These are phyloP conservation scores for Synchiropus splendidus DNA, from an alignment of 2,113 vertebrate genomes.

Conservation along the genomic window DNA sequence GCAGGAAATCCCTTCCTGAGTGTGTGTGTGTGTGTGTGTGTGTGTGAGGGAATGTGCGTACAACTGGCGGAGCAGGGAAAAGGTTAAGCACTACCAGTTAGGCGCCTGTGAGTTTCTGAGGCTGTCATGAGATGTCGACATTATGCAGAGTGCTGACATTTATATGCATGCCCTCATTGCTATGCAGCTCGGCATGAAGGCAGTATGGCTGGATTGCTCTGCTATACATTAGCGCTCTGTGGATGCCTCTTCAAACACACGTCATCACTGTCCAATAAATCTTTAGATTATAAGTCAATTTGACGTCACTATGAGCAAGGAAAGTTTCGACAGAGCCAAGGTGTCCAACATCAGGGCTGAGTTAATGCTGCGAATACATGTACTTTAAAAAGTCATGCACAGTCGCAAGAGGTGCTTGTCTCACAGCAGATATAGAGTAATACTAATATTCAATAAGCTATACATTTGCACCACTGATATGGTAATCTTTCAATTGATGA, in stretches of 20 bases:
- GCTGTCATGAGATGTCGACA: slow-evolving; percentile 73
- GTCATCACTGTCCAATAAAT: slow-evolving; percentile 5
- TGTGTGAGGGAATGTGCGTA: slow-evolving; percentile 73
- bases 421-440: too few relatives aligned
- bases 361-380: too few relatives aligned
- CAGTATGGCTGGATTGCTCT: slow-evolving; percentile 52
- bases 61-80: slow-evolving; percentile 72
- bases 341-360: too few relatives aligned
- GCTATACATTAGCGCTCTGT: slow-evolving; percentile 39
- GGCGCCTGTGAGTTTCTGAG: slow-evolving; percentile 50
- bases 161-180: slow-evolving; percentile 71
- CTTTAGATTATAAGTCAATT: too few relatives aligned
- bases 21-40: slow-evolving; percentile 72
- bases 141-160: slow-evolving; percentile 77
- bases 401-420: too few relatives aligned
- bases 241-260: slow-evolving; percentile 48
- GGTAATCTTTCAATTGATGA: too few relatives aligned
- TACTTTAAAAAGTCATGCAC: too few relatives aligned
- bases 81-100: slow-evolving; percentile 61
- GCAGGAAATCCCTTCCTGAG: slow-evolving; percentile 52
- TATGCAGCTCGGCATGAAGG: slow-evolving; percentile 54
- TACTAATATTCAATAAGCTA: too few relatives aligned
- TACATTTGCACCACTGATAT: too few relatives aligned
- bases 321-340: too few relatives aligned
- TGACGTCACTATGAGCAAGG: too few relatives aligned